These are phyloP conservation scores for Crotalus helleri DNA, from an alignment of 2,113 vertebrate species.

Conservation along the genomic window DNA sequence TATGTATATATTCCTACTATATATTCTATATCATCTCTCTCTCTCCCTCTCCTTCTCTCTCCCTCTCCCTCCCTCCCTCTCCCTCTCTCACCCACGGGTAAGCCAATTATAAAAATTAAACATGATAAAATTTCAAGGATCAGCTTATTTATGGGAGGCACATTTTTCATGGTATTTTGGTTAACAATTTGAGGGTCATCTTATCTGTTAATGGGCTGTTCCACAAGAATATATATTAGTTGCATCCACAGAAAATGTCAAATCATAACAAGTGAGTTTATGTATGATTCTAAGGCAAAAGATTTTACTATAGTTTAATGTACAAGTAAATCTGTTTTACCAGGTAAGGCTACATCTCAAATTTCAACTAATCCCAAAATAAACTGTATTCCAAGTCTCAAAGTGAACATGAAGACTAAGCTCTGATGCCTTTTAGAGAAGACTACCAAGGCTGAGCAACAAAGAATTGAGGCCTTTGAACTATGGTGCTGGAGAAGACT, in stretches of 20 bases:
- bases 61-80: fast-evolving
- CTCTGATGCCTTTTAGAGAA: not conserved
- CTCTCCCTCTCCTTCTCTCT: too few species aligned
- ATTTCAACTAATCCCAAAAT: not conserved
- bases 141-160: not conserved
- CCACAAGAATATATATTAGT: not conserved
- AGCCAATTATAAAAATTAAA: not conserved
- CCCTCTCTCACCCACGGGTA: not conserved
- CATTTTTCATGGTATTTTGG: not conserved
- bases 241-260: not conserved
- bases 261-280: not conserved
- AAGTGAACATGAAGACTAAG: not conserved
- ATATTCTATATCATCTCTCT: too few species aligned
- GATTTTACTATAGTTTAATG: not conserved
- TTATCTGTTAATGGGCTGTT: not conserved
- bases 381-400: not conserved
- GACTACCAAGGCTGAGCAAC: not conserved
- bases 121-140: not conserved
- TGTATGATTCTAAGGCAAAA: not conserved
- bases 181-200: not conserved
- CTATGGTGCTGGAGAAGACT: too few species aligned
- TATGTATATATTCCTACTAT: not conserved
- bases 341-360: not conserved
- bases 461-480: too few species aligned
- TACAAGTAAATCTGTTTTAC: not conserved